Percentiles rank a stretch among this genome's conserved stretches.
phyloP scores from a whole-genome alignment of 2,888 invertebrate genomes.

The Sminthurides aquaticus region DNA sequence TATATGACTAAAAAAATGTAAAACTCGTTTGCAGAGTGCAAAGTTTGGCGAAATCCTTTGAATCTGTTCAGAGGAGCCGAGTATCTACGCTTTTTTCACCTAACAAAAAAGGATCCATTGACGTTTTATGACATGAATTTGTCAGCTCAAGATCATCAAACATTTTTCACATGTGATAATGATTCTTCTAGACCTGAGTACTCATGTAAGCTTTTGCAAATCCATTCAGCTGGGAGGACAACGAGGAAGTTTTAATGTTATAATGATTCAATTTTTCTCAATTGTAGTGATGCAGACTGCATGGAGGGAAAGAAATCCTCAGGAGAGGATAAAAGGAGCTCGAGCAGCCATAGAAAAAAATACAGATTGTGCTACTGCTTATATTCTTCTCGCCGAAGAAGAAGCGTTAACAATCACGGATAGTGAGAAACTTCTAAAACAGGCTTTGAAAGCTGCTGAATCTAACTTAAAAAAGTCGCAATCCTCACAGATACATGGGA shows the following conservation, averaged over 20 bases:
- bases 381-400: slow-evolving; percentile 91
- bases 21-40: slow-evolving; percentile 60
- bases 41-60: slow-evolving; percentile 94
- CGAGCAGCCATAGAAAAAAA: slow-evolving; percentile 77
- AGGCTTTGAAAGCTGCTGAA: slow-evolving; percentile 77
- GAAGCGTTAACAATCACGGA: slow-evolving; percentile 88
- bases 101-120: slow-evolving; percentile 84
- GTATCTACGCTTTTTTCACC: slow-evolving; percentile 88
- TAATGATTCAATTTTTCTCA: not conserved
- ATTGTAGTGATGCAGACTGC: slow-evolving; percentile 81
- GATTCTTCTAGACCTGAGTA: slow-evolving; percentile 80
- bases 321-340: slow-evolving; percentile 82
- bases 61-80: slow-evolving; percentile 92
- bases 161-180: slow-evolving; percentile 85
- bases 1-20: slow-evolving; percentile 1
- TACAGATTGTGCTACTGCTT: slow-evolving; percentile 87
- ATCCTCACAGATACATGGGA: slow-evolving; percentile 60
- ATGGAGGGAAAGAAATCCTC: slow-evolving; percentile 89
- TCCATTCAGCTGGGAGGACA: not conserved
- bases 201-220: slow-evolving; percentile 58
- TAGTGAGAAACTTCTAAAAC: slow-evolving; percentile 72
- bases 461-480: slow-evolving; percentile 72
- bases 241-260: not conserved
- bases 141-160: slow-evolving; percentile 97
- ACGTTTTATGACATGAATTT: slow-evolving; percentile 99